phyloP scores from a whole-genome alignment of 30 jellyfish, hydroid and myxozoan genomes.

The Phacellophora camtschatica region DNA sequence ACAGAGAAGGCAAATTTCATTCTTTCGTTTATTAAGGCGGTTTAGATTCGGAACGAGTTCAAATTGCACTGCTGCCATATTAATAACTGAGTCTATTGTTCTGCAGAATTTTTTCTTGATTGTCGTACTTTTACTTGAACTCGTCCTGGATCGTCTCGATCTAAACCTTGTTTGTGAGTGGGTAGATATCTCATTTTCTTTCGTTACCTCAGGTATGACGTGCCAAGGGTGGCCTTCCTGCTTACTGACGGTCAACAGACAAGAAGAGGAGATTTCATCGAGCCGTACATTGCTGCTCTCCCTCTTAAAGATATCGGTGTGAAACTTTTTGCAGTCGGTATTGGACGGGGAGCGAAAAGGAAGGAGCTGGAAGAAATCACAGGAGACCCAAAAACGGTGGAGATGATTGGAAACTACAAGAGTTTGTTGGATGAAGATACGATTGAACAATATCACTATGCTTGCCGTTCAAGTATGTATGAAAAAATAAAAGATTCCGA shows the following conservation, averaged over 20 bases:
- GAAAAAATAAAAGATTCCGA: no score
- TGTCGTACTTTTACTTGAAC: no score
- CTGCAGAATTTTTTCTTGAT: no score
- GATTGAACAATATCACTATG: not conserved
- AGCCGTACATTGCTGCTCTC: conserved; percentile 38
- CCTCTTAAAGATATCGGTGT: conserved; percentile 40
- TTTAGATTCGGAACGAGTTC: no score
- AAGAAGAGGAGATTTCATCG: conserved; percentile 39
- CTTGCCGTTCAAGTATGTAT: conserved; percentile 45
- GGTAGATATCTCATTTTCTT: no score
- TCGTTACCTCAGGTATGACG: conserved; percentile 47
- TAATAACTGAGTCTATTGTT: no score
- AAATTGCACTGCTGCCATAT: no score
- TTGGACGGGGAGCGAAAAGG: conserved; percentile 9
- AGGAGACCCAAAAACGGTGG: conserved; percentile 1
- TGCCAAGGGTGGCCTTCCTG: conserved; percentile 29
- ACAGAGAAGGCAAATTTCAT: no score
- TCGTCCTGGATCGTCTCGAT: no score
- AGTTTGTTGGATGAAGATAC: not conserved
- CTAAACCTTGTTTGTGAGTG: no score
- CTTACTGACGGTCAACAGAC: conserved; percentile 68
- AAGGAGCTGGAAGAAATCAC: conserved; percentile 30
- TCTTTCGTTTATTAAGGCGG: no score
- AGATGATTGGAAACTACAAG: not conserved
- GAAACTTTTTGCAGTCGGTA: conserved; percentile 27